A percentile compares a stretch with the other conserved stretches of the same genome.
phyloP scores from a whole-genome alignment of 2,797 vertebrate species.

The Kryptopterus vitreolus region DNA sequence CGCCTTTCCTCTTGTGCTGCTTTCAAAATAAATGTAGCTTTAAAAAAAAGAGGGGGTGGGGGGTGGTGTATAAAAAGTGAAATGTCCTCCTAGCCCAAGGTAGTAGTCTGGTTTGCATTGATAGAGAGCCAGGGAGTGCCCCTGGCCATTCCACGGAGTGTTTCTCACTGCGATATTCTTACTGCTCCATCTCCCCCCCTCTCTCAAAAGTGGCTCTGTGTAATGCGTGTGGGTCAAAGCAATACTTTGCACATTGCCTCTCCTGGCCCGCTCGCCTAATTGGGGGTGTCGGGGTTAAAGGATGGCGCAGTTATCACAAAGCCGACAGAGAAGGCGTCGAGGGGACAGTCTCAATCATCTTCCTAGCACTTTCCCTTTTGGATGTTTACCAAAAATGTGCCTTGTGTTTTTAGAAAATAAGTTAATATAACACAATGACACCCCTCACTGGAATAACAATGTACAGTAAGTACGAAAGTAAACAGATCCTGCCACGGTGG shows the following conservation, averaged over 20 bases:
- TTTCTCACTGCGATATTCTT: constrained; percentile 72
- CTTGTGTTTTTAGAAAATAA: not conserved
- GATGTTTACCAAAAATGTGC: constrained; percentile 29
- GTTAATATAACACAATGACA: constrained; percentile 15
- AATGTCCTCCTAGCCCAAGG: constrained; percentile 88
- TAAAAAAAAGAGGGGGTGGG: constrained; percentile 66
- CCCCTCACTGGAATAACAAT: not conserved
- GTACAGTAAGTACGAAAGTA: not conserved
- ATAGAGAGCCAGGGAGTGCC: constrained; percentile 82
- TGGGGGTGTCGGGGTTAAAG: constrained; percentile 76
- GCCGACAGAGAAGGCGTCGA: constrained; percentile 70
- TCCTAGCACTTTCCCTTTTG: constrained; percentile 38
- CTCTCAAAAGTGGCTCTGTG: constrained; percentile 66
- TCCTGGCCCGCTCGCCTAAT: constrained; percentile 65
- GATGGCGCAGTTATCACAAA: constrained; percentile 73
- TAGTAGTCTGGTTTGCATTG: constrained; percentile 96
- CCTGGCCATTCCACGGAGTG: constrained; percentile 74
- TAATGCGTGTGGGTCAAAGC: constrained; percentile 71
- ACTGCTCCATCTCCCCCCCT: constrained; percentile 66
- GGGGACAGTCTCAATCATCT: constrained; percentile 65
- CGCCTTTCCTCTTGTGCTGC: constrained; percentile 60
- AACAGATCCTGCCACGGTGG: not conserved
- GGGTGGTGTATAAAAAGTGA: constrained; percentile 80
- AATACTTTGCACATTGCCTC: constrained; percentile 48
- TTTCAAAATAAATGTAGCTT: constrained; percentile 90